These are phyloP conservation scores for Chanos chanos DNA, from an alignment of 2,797 vertebrate genomes.

Conservation along the genomic window DNA sequence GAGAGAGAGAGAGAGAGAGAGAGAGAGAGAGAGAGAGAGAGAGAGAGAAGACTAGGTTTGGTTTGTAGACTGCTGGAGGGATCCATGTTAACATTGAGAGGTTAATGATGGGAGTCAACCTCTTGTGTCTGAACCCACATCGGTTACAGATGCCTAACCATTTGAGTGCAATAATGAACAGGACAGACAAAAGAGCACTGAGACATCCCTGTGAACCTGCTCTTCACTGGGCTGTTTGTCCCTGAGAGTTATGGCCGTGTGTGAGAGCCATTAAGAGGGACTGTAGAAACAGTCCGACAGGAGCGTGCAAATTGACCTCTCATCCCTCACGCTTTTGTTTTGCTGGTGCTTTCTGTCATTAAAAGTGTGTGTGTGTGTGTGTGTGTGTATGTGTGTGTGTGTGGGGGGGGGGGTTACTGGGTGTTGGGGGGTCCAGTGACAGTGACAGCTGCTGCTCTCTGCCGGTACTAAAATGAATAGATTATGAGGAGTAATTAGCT, in stretches of 20 bases:
- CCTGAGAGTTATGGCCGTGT: background rate
- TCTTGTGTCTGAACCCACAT: too few species aligned
- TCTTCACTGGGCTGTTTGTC: constrained; percentile 1
- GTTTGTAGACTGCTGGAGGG: background rate
- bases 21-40: background rate
- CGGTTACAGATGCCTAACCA: too few species aligned
- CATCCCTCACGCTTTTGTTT: constrained; percentile 57
- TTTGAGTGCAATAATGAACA: constrained; percentile 44
- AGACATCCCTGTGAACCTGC: background rate
- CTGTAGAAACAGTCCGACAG: background rate
- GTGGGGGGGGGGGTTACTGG: constrained; percentile 7
- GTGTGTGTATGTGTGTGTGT: constrained; percentile 10
- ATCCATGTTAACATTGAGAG: background rate
- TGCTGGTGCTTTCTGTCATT: constrained; percentile 50
- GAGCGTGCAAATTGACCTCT: constrained; percentile 59
- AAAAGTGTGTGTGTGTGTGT: constrained; percentile 1
- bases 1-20: background rate
- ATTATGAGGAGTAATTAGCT: constrained; percentile 99
- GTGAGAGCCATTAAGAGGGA: background rate
- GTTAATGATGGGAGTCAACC: constrained; percentile 44
- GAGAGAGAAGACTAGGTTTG: background rate
- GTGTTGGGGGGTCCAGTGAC: constrained; percentile 60
- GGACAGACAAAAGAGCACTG: constrained; percentile 8
- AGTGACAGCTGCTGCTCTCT: constrained; percentile 98
- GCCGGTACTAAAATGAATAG: constrained; percentile 98